Evolutionary conservation across 2,797 vertebrate species (phyloP).

Genomic region (Brotula barbata): DNA sequence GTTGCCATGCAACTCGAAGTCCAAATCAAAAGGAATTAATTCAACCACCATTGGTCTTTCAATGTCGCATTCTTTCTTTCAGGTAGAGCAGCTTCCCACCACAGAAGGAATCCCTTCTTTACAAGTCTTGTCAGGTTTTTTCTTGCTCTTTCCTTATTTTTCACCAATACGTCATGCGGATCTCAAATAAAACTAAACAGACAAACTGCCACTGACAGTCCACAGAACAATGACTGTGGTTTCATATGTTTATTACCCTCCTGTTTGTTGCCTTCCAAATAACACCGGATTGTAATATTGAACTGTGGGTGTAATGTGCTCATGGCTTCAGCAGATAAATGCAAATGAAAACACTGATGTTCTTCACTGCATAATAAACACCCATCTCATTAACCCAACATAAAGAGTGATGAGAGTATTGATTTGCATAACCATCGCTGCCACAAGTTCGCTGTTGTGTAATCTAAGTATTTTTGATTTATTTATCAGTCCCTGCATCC

Average conservation of each 20-base stretch:
- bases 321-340: slow-evolving; percentile 32
- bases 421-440: slow-evolving; percentile 50
- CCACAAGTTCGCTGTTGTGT: slow-evolving; percentile 28
- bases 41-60: slow-evolving; percentile 55
- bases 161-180: background rate
- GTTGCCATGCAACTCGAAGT: slow-evolving; percentile 78
- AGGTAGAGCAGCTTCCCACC: slow-evolving; percentile 37
- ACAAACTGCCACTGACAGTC: too few relatives aligned
- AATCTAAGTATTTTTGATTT: background rate
- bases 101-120: slow-evolving; percentile 32
- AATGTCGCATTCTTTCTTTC: slow-evolving; percentile 45
- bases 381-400: slow-evolving; percentile 77
- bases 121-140: slow-evolving; percentile 35
- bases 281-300: background rate
- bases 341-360: slow-evolving; percentile 39
- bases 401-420: slow-evolving; percentile 50
- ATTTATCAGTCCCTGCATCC: slow-evolving; percentile 2
- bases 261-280: background rate
- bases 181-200: slow-evolving; percentile 13
- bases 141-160: slow-evolving; percentile 10
- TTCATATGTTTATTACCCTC: too few relatives aligned
- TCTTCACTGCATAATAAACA: slow-evolving; percentile 70
- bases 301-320: slow-evolving; percentile 29
- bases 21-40: slow-evolving; percentile 69
- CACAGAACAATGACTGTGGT: too few relatives aligned